Evolutionary conservation across 2,113 vertebrate species (phyloP), one percentile per base, ranked within the genome.

Genomic region (Corydoras maculifer): DNA sequence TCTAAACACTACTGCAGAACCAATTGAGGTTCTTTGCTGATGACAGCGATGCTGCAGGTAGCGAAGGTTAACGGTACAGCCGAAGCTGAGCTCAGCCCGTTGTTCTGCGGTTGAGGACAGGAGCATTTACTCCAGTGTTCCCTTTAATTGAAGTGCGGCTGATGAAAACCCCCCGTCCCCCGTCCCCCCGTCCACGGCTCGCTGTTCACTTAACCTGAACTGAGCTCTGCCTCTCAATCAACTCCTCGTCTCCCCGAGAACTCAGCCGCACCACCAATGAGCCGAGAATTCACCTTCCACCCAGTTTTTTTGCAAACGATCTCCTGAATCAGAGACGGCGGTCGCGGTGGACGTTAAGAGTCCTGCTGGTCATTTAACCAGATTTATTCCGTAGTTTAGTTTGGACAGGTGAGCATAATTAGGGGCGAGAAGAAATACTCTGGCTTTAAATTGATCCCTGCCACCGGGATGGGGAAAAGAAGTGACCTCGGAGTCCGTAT

Each of bases 291-390:
- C 49, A n/a, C 58, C 64, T 77, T 69, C 30, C 54, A 64, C 53
- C 63, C 15, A 65, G 63, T 62, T 71, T 70, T 55, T 58, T 7
- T 73, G 62, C 74, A 68, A 50, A 14, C 71, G 70, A 62, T 76
- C 76, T 70, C 68, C n/a, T 78, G 70, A 74, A 76, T 80, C 79
- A 80, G 61, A 49, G 50, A 31, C 64, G 25, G 51, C 69, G 59
- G 76, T 70, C 76, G 18, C 18, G 18, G 18, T 25, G 18, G 18
- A 25, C 18, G 18, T 25, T 25, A 25, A 25, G 18, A 25, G 18
- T 25, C 18, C 18, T 25, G 18, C 18, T 25, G 18, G 18, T 25
- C 18, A 25, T 25, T 25, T 25, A 25, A 25, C 1, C 18, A 2
- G 18, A 25, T 25, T 25, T 25, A 25, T 25, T 25, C 18, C 18